A percentile compares a stretch with the other conserved stretches of the same genome.
Evolutionary conservation across 1,140 invertebrate genomes (phyloP).

Genomic region (Brevipalpus yothersi): DNA sequence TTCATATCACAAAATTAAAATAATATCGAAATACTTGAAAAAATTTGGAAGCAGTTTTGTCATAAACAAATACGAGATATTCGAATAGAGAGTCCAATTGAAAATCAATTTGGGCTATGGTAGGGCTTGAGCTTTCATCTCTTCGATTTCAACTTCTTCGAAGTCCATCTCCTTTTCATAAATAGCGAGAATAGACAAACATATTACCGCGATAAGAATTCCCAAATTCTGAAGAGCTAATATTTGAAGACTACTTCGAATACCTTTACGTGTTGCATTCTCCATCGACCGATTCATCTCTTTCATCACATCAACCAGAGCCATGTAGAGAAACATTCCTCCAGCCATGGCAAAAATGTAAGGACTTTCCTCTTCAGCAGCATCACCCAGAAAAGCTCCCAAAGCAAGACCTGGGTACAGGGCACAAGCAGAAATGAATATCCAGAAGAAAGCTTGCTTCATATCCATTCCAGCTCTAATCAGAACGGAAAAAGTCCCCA

Average conservation of each 20-base stretch:
- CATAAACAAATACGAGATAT: no score
- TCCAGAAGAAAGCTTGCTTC: conserved; percentile 34
- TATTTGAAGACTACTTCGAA: conserved; percentile 3
- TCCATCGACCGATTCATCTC: conserved; percentile 8
- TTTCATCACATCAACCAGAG: conserved; percentile 33
- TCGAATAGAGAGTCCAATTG: no score
- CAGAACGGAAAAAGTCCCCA: conserved; percentile 49
- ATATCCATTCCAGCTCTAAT: conserved; percentile 38
- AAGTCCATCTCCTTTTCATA: conserved; percentile 12
- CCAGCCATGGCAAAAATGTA: conserved; percentile 34
- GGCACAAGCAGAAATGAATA: conserved; percentile 35
- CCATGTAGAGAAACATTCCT: conserved; percentile 38
- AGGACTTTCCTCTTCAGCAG: conserved; percentile 16
- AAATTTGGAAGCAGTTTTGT: no score
- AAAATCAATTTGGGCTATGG: background rate
- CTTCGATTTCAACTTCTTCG: conserved; percentile 5
- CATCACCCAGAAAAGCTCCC: conserved; percentile 28
- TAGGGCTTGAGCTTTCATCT: conserved; percentile 2
- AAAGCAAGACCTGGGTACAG: conserved; percentile 36
- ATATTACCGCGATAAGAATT: conserved; percentile 4
- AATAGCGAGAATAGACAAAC: conserved; percentile 6
- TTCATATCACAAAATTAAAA: no score
- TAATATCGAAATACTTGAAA: no score
- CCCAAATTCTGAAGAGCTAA: conserved; percentile 8
- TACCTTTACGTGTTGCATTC: conserved; percentile 5